Percentiles rank a stretch among this genome's conserved stretches.
These are phyloP conservation scores for Branchinecta sandiegonensis DNA, from an alignment of 2,888 invertebrate species.

Conservation along the genomic window DNA sequence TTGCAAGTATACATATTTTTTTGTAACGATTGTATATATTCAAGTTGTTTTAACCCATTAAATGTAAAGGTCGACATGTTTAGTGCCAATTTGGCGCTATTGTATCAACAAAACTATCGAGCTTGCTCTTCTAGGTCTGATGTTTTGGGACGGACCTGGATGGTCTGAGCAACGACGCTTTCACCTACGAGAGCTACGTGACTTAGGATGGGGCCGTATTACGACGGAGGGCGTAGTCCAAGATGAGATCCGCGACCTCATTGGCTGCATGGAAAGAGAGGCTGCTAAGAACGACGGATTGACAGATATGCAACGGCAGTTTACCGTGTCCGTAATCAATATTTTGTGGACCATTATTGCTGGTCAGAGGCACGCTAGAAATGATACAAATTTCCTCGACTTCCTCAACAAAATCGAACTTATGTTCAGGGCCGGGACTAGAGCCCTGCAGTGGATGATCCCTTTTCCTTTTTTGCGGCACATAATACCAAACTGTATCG, in stretches of 20 bases:
- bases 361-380: conserved; percentile 21
- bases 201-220: conserved; percentile 26
- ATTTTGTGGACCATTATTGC: conserved; percentile 22
- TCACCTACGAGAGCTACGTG: conserved; percentile 27
- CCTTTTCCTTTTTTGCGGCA: not conserved
- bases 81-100: too few relatives aligned
- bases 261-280: not conserved
- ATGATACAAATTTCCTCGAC: conserved; percentile 23
- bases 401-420: conserved; percentile 17
- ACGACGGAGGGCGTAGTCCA: conserved; percentile 16
- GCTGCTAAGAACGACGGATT: conserved; percentile 16
- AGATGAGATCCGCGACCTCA: conserved; percentile 20
- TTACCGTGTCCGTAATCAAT: conserved; percentile 25
- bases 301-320: conserved; percentile 24
- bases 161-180: conserved; percentile 29
- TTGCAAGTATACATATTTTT: too few relatives aligned
- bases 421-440: conserved; percentile 16
- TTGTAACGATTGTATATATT: too few relatives aligned
- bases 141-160: conserved; percentile 27
- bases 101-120: conserved; percentile 18
- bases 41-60: too few relatives aligned
- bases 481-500: not conserved
- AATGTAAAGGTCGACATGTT: too few relatives aligned
- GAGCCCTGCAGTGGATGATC: not conserved
- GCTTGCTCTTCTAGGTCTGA: conserved; percentile 27